Base-by-base conservation (phyloP, 2,888 invertebrate species). In the Miltochrista miniata region DNA sequence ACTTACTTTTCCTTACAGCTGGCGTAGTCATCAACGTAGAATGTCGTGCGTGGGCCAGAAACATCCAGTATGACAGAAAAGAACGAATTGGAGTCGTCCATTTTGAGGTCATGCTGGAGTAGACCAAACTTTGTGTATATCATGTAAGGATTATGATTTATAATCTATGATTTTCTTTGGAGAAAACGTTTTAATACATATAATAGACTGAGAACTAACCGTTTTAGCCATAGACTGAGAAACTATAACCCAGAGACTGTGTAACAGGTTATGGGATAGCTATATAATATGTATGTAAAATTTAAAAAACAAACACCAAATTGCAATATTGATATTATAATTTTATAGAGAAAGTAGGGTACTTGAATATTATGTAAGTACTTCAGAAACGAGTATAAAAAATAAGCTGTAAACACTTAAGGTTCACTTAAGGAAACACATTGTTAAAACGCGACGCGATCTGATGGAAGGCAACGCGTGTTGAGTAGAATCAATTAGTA, bases 1-100 rank as follows among this genome's bases (percentile, higher is more conserved):
- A n/a, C n/a, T n/a, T n/a, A n/a, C 5, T 24, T 24, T 24, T 35
- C 3, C 14, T 51, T 14, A 0, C 86, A 94, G 94, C 92, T 51
- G 93, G 93, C 57, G 92, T 93, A 52, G 71, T 93, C 30, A 93
- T 93, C 63, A 96, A 95, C 70, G 93, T 98, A 18, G 97, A 97
- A 76, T 98, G 98, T 72, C 94, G 96, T 50, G 96, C 97, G 14
- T 98, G 97, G 97, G 97, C 97, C 12, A 94, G 93, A 74, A 98
- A 98, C 79, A 95, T 98, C 50, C 70, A 88, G 33, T 97, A 97
- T 83, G 86, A 87, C 59, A 92, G 94, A 30, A 87, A 92, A 39
- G 95, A 96, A 68, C 93, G 96, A 48, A 79, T 90, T 53, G 94
- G 94, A 0, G 87, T 93, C 8, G 93, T 93, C 1, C 93, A 93